A percentile compares a stretch with the other conserved stretches of the same genome.
Evolutionary conservation across 2,888 invertebrate species (phyloP).

Genomic region (Troilus luridus): DNA sequence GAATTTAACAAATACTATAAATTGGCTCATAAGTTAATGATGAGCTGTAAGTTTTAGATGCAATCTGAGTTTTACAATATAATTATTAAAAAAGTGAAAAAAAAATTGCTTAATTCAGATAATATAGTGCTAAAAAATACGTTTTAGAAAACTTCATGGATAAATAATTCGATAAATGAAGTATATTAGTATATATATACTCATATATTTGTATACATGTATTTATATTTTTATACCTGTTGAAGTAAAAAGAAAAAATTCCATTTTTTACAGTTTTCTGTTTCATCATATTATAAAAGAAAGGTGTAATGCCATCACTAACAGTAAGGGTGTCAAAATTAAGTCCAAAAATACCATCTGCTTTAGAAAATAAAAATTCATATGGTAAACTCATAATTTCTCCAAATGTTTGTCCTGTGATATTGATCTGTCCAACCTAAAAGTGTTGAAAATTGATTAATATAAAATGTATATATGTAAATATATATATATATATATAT

Average conservation of each 20-base stretch:
- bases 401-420: conserved; percentile 78
- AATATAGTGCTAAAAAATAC: too few species aligned
- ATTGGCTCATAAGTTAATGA: too few species aligned
- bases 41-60: too few species aligned
- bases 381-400: conserved; percentile 79
- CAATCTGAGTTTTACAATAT: too few species aligned
- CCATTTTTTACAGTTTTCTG: conserved; percentile 72
- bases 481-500: too few species aligned
- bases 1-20: too few species aligned
- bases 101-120: too few species aligned
- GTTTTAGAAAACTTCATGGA: too few species aligned
- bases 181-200: too few species aligned
- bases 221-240: conserved; percentile 71
- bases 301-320: conserved; percentile 73
- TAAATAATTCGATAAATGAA: too few species aligned
- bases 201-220: too few species aligned
- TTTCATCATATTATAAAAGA: conserved; percentile 77
- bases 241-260: conserved; percentile 80
- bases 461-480: not conserved
- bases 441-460: conserved; percentile 59
- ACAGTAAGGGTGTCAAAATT: conserved; percentile 72
- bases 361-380: conserved; percentile 77
- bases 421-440: conserved; percentile 73
- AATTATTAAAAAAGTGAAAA: too few species aligned
- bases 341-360: conserved; percentile 81